These are phyloP conservation scores for Pteruthius melanotis DNA, from an alignment of 2,113 vertebrate genomes.

Conservation along the genomic window DNA sequence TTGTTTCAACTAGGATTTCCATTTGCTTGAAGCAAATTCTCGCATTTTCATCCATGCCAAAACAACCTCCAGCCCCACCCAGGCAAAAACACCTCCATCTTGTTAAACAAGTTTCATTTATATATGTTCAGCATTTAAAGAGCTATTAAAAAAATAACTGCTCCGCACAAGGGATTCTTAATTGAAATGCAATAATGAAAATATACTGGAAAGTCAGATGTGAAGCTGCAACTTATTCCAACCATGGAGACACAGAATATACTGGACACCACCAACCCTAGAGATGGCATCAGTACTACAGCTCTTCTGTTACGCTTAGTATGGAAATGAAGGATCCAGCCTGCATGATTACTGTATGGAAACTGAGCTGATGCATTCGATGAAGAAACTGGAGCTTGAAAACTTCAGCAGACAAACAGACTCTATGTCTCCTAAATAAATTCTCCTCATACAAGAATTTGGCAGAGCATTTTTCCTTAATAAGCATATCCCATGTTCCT, in stretches of 20 bases:
- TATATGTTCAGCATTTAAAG: background rate
- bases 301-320: background rate
- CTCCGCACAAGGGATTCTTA: background rate
- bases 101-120: conserved; percentile 31
- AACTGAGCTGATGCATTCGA: background rate
- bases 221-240: background rate
- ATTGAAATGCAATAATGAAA: background rate
- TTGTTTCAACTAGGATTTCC: conserved; percentile 36
- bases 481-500: background rate
- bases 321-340: conserved; percentile 6
- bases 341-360: background rate
- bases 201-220: background rate
- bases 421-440: background rate
- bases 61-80: background rate
- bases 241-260: background rate
- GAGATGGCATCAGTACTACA: background rate
- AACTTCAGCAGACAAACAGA: background rate
- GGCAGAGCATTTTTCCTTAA: background rate
- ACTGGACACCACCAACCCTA: background rate
- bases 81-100: background rate
- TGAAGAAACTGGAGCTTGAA: background rate
- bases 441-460: background rate
- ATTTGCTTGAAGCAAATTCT: conserved; percentile 40
- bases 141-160: background rate
- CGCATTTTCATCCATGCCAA: background rate